Evolutionary conservation across 2,797 vertebrate species (phyloP), one percentile per base, ranked within the genome.

Genomic region (Cephalopachus bancanus): DNA sequence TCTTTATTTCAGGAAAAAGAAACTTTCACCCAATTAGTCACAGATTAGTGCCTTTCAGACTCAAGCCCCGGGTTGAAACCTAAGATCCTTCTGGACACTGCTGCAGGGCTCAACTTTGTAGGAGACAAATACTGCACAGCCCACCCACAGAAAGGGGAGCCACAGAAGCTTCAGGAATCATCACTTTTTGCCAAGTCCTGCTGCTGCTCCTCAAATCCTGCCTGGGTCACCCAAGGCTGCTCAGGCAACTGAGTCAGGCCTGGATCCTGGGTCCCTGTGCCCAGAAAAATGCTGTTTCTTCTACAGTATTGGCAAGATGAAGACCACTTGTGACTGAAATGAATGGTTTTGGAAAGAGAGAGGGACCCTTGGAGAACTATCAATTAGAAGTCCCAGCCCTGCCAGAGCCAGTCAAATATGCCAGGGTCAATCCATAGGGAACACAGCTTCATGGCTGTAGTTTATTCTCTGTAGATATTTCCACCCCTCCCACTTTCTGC

Each of bases 171-270:
- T 24, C 10, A 17, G 12, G 28, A 4, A 2, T 1, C 19, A 20
- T 0, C 0, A 0, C n/a, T 60, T n/a, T 37, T 65, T 10, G 37
- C 37, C 37, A 37, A 37, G 37, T 37, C 37, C 37, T 37, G 37
- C 37, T 37, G 37, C 37, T 37, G 37, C 37, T 37, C 37, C 37
- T 37, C 37, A 37, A 37, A 37, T 37, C 19, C 15, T 51, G 44
- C 30, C 80, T 33, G 0, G 3, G 11, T 7, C 11, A 1, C 16
- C 2, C 0, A 5, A 53, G n/a, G 44, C 5, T 3, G 53, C 64
- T 37, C 92, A 7, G 1, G 9, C 10, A 7, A 71, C 49, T 4
- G 1, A 16, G 19, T 16, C 0, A 0, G 14, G 26, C 28, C 26
- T 4, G 76, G 3, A 22, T 55, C 69, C 88, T 5, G 26, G 19